Conservation (phyloP, 2,797 vertebrate species). For the Chromis chromis region DNA sequence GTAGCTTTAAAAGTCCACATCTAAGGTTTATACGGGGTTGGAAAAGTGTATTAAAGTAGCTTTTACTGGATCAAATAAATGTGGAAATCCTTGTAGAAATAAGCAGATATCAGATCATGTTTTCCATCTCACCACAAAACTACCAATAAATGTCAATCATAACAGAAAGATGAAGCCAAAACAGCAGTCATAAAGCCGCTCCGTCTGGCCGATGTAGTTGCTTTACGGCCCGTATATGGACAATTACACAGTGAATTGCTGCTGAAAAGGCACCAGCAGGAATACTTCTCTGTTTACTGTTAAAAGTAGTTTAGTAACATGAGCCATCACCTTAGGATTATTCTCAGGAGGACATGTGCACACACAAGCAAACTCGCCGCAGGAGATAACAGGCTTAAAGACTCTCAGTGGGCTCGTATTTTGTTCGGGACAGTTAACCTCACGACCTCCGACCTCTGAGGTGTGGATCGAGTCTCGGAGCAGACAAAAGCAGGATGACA, state of each 20-base stretch:
- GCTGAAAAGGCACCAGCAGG: slow-evolving; percentile 11
- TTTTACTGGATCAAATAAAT: slow-evolving; percentile 9
- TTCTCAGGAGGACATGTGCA: slow-evolving; percentile 28
- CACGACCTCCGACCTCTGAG: slow-evolving; percentile 62
- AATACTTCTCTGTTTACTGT: not conserved
- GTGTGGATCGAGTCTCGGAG: slow-evolving; percentile 54
- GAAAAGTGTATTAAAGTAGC: not conserved
- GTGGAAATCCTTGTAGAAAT: slow-evolving; percentile 19
- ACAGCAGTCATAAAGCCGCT: slow-evolving; percentile 21
- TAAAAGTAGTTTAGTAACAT: slow-evolving; percentile 15
- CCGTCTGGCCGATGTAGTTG: not conserved
- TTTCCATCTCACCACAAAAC: slow-evolving; percentile 16
- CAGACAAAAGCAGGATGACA: slow-evolving; percentile 53
- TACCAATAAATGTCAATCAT: slow-evolving; percentile 25
- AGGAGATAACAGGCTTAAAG: slow-evolving; percentile 67
- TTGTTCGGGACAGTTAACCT: slow-evolving; percentile 68
- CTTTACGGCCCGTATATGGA: slow-evolving; percentile 16
- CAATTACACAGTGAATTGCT: not conserved
- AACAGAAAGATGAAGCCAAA: not conserved
- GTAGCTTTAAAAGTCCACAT: not conserved
- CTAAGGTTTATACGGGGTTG: not conserved
- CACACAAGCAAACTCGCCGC: slow-evolving; percentile 23
- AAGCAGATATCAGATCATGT: slow-evolving; percentile 26
- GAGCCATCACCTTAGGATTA: slow-evolving; percentile 2
- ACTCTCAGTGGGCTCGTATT: slow-evolving; percentile 64